Conservation (phyloP, 2,888 invertebrate species). For the Epinotia nisella region DNA sequence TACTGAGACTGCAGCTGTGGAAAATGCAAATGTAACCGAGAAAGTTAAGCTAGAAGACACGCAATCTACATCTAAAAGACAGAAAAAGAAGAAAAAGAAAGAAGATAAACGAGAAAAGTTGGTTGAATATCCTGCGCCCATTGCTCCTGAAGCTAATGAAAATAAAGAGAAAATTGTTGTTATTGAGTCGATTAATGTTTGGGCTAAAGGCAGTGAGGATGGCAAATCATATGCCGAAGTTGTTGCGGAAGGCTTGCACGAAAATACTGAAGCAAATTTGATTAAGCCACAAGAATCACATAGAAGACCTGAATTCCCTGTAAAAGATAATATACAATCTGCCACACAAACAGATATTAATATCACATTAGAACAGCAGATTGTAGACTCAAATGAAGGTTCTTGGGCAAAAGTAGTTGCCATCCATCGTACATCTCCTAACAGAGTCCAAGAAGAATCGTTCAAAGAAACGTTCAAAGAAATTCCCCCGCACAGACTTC, state of each 20-base stretch:
- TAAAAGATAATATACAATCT: conserved; percentile 27
- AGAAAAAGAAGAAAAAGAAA: conserved; percentile 71
- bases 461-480: conserved; percentile 47
- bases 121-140: conserved; percentile 20
- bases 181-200: conserved; percentile 69
- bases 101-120: conserved; percentile 61
- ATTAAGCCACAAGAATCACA: conserved; percentile 2
- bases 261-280: conserved; percentile 45
- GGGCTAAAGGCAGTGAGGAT: conserved; percentile 81
- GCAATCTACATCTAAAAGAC: conserved; percentile 64
- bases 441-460: conserved; percentile 60
- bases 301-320: conserved; percentile 30
- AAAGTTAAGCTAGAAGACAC: conserved; percentile 42
- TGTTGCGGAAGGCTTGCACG: conserved; percentile 78
- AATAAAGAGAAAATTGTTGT: conserved; percentile 4
- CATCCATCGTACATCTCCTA: conserved; percentile 66
- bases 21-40: conserved; percentile 16
- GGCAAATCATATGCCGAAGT: conserved; percentile 90
- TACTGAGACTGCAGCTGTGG: conserved; percentile 46
- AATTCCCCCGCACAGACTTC: conserved; percentile 55
- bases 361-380: conserved; percentile 45
- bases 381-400: conserved; percentile 47
- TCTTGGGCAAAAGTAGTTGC: conserved; percentile 80
- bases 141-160: conserved; percentile 4
- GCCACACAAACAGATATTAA: conserved; percentile 36